A percentile compares a stretch with the other conserved stretches of the same genome.
Conservation (phyloP, 2,888 invertebrate genomes). For the Falcaria lacertinaria region DNA sequence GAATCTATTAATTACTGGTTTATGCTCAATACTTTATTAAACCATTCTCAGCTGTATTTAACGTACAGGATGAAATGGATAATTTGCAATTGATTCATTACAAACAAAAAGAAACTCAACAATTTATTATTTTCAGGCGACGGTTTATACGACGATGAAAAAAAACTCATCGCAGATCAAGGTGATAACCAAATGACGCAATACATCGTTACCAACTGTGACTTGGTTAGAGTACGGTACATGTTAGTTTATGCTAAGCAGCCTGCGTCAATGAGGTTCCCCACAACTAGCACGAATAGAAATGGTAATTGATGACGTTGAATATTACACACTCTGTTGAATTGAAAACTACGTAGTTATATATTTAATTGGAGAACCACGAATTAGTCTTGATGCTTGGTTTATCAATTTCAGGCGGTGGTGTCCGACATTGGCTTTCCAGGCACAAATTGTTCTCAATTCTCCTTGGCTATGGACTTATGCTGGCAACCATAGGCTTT, state of each 20-base stretch:
- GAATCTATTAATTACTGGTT: no score
- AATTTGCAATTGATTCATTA: no score
- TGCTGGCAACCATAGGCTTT: constrained; percentile 82
- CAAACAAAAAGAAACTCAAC: background rate
- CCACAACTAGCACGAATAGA: constrained; percentile 46
- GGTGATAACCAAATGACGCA: constrained; percentile 80
- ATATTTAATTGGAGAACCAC: no score
- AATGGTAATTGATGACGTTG: constrained; percentile 37
- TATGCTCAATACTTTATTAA: no score
- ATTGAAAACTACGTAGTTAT: no score
- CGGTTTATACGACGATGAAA: constrained; percentile 44
- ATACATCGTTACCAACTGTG: constrained; percentile 87
- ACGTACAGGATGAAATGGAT: no score
- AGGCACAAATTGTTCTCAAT: constrained; percentile 81
- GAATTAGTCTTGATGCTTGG: background rate
- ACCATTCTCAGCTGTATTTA: no score
- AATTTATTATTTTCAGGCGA: constrained; percentile 36
- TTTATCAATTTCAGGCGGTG: constrained; percentile 47
- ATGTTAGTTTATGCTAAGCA: constrained; percentile 84
- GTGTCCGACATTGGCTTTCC: constrained; percentile 77
- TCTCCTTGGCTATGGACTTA: constrained; percentile 81
- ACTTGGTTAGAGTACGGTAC: constrained; percentile 86
- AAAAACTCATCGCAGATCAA: constrained; percentile 32
- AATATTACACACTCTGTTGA: no score
- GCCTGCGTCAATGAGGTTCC: constrained; percentile 60